Evolutionary conservation across 2,888 invertebrate species (phyloP).

Genomic region (Allacma fusca): DNA sequence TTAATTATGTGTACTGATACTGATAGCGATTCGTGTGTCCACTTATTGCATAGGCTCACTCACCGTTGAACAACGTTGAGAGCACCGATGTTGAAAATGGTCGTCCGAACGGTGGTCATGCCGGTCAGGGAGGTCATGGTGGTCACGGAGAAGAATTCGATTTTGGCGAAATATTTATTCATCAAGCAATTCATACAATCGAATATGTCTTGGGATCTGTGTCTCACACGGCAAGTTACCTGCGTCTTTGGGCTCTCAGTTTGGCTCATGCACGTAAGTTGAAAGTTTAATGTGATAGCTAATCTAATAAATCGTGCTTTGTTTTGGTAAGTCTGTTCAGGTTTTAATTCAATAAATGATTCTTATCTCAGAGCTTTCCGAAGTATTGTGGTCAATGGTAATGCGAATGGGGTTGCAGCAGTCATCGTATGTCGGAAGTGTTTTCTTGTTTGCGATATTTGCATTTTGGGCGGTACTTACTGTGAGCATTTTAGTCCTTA

Average conservation of each 20-base stretch:
- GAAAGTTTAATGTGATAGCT: neutral
- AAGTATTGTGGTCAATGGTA: constrained; percentile 90
- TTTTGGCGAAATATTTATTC: constrained; percentile 65
- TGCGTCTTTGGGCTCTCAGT: constrained; percentile 97
- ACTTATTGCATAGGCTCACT: constrained; percentile 26
- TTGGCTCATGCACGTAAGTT: constrained; percentile 86
- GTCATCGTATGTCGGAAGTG: constrained; percentile 78
- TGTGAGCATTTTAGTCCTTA: constrained; percentile 92
- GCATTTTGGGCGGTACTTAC: constrained; percentile 94
- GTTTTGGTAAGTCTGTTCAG: no score
- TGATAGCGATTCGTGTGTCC: no score
- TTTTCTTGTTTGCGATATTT: constrained; percentile 85
- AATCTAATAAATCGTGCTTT: no score
- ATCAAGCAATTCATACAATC: constrained; percentile 94
- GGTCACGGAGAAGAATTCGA: constrained; percentile 76
- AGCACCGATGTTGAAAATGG: constrained; percentile 34
- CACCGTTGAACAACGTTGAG: constrained; percentile 41
- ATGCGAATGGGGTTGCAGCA: constrained; percentile 78
- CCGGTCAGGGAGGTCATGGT: constrained; percentile 45
- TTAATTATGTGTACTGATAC: no score
- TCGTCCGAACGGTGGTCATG: constrained; percentile 38
- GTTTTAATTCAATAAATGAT: no score
- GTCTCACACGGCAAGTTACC: constrained; percentile 98
- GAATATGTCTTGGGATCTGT: constrained; percentile 94
- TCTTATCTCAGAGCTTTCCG: constrained; percentile 66